A percentile compares a stretch with the other conserved stretches of the same genome.
Evolutionary conservation across 53 echinoderm and acorn worm genomes (phyloP).

Genomic region (Luidia sarsii): DNA sequence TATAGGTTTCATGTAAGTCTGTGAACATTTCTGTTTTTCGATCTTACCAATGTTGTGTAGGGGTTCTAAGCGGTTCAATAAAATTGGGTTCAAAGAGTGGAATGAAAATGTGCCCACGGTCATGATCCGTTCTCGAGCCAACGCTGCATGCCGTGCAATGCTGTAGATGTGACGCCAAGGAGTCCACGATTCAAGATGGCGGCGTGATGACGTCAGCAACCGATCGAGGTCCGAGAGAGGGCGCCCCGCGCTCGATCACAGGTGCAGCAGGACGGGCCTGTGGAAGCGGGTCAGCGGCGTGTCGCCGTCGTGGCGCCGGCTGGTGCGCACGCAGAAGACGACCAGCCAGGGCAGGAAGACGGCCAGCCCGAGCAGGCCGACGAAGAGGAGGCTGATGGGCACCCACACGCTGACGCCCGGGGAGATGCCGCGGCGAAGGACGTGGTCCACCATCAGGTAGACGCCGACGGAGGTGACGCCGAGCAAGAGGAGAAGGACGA

Average conservation of each 20-base stretch:
- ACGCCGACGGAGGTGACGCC: slow-evolving; percentile 74
- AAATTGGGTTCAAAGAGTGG: too few relatives aligned
- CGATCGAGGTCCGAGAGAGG: too few relatives aligned
- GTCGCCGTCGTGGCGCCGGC: slow-evolving; percentile 5
- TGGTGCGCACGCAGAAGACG: slow-evolving; percentile 56
- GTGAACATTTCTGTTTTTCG: too few relatives aligned
- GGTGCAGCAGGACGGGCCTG: slow-evolving; percentile 14
- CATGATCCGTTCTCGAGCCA: too few relatives aligned
- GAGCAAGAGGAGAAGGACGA: slow-evolving; percentile 65
- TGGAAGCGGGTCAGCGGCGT: not conserved
- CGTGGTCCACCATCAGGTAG: slow-evolving; percentile 74
- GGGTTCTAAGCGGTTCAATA: too few relatives aligned
- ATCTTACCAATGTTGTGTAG: too few relatives aligned
- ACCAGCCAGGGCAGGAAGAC: slow-evolving; percentile 70
- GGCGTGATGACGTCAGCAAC: too few relatives aligned
- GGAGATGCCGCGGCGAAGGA: slow-evolving; percentile 6
- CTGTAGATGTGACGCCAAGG: too few relatives aligned
- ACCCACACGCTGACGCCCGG: slow-evolving; percentile 60
- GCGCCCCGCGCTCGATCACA: slow-evolving; percentile 16
- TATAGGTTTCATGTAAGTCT: too few relatives aligned
- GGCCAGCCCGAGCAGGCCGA: slow-evolving; percentile 57
- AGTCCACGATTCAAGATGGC: too few relatives aligned
- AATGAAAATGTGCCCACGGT: too few relatives aligned
- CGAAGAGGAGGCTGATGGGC: slow-evolving; percentile 60
- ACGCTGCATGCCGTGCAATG: too few relatives aligned